These are phyloP conservation scores for Polypterus senegalus DNA, from an alignment of 2,113 vertebrate genomes.

Conservation along the genomic window DNA sequence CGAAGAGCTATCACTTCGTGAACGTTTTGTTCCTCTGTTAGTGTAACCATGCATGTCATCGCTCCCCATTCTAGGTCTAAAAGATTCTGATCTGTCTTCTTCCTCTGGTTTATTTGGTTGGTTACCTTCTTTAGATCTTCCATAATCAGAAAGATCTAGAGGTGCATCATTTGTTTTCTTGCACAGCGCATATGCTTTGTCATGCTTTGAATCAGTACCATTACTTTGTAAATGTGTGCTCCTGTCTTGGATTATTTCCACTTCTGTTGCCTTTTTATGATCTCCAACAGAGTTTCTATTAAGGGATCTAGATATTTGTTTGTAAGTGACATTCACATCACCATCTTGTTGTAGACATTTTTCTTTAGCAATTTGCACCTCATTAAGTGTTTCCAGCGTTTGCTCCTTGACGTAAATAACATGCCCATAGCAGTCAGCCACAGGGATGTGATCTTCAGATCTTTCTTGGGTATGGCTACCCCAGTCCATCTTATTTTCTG, in stretches of 20 bases:
- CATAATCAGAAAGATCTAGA: conserved; percentile 46
- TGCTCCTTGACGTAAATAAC: conserved; percentile 10
- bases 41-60: background rate
- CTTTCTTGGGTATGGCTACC: conserved; percentile 5
- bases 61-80: too few species aligned
- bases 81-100: background rate
- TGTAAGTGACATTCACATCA: too few species aligned
- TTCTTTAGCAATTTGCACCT: too few species aligned
- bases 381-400: conserved; percentile 2
- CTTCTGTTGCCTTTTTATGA: background rate
- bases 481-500: conserved; percentile 39
- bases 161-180: conserved; percentile 31
- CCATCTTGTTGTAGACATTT: too few species aligned
- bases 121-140: conserved; percentile 24
- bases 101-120: background rate
- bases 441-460: conserved; percentile 8
- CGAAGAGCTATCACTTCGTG: background rate
- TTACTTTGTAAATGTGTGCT: conserved; percentile 16
- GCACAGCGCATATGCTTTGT: too few species aligned
- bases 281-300: too few species aligned
- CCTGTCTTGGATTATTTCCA: background rate
- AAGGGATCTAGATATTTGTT: too few species aligned
- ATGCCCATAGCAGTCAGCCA: conserved; percentile 18
- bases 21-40: background rate
- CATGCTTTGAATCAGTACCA: conserved; percentile 21